Conservation (phyloP, 2,888 invertebrate species). For the Dryobotodes eremita region DNA sequence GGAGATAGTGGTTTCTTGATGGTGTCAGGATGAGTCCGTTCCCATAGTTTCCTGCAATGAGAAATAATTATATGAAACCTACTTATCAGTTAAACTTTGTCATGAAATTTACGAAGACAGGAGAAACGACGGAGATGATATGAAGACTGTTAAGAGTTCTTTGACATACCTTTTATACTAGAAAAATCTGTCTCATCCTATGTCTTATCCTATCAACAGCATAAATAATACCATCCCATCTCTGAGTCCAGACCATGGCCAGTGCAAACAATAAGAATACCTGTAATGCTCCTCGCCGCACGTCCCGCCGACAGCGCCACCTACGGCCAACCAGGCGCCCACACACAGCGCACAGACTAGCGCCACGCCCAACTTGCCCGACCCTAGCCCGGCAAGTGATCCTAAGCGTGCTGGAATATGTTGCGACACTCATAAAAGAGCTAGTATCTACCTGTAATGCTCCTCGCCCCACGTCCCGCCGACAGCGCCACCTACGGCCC, state of each 20-base stretch:
- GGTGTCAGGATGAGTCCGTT: conserved; percentile 86
- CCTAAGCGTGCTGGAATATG: conserved; percentile 76
- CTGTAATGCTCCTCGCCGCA: conserved; percentile 88
- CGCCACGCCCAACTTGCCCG: conserved; percentile 80
- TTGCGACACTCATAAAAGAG: conserved; percentile 78
- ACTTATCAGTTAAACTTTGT: not conserved
- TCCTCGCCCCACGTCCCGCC: conserved; percentile 87
- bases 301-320: conserved; percentile 81
- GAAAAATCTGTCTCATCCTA: too few relatives aligned
- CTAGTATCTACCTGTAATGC: conserved; percentile 81
- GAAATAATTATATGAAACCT: not conserved
- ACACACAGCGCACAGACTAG: conserved; percentile 82
- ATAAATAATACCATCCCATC: not conserved
- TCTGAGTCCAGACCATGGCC: not conserved
- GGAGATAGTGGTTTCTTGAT: conserved; percentile 82
- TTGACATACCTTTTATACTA: not conserved
- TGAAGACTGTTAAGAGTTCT: not conserved
- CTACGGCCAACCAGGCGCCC: conserved; percentile 86
- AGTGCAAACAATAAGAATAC: conserved; percentile 65
- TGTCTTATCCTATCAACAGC: too few relatives aligned
- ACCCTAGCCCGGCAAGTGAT: conserved; percentile 76
- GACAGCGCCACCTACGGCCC: conserved; percentile 85
- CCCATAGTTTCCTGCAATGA: conserved; percentile 84
- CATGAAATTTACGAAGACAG: not conserved
- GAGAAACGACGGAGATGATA: not conserved